phyloP scores from a whole-genome alignment of 2,888 invertebrate genomes.

The Herminia tarsipennalis region DNA sequence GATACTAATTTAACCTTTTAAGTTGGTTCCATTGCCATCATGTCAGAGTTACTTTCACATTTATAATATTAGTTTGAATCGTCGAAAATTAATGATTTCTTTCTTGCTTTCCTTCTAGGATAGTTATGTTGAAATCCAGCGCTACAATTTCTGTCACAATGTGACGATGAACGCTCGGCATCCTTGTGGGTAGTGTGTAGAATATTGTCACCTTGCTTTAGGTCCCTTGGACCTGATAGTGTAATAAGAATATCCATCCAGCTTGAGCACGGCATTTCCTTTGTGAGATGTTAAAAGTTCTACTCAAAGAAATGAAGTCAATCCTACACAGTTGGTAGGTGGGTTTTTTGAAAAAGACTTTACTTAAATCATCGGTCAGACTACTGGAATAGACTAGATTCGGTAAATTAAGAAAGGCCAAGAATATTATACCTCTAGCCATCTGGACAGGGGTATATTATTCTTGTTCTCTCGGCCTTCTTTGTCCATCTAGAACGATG shows the following conservation, averaged over 20 bases:
- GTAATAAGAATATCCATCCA: constrained; percentile 28
- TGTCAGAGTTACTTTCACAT: no score
- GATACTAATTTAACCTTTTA: no score
- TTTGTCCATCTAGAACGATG: no score
- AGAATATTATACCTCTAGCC: no score
- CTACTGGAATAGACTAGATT: no score
- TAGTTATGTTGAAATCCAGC: not conserved
- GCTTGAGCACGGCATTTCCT: constrained; percentile 38
- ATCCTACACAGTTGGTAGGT: no score
- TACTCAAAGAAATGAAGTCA: constrained; percentile 5
- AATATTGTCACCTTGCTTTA: constrained; percentile 42
- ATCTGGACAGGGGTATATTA: no score
- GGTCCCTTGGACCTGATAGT: not conserved
- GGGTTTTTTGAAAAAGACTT: no score
- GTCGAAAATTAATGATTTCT: constrained; percentile 3
- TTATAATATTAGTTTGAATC: not conserved
- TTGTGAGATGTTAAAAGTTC: constrained; percentile 21
- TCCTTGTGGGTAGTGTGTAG: constrained; percentile 34
- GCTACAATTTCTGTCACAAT: constrained; percentile 9
- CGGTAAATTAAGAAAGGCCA: no score
- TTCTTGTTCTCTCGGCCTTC: no score
- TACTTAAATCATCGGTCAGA: no score
- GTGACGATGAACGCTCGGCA: constrained; percentile 27
- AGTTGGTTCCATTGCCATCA: not conserved
- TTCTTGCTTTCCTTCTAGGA: not conserved